phyloP scores from a whole-genome alignment of 2,888 invertebrate species.

The Melanostoma mellinum region DNA sequence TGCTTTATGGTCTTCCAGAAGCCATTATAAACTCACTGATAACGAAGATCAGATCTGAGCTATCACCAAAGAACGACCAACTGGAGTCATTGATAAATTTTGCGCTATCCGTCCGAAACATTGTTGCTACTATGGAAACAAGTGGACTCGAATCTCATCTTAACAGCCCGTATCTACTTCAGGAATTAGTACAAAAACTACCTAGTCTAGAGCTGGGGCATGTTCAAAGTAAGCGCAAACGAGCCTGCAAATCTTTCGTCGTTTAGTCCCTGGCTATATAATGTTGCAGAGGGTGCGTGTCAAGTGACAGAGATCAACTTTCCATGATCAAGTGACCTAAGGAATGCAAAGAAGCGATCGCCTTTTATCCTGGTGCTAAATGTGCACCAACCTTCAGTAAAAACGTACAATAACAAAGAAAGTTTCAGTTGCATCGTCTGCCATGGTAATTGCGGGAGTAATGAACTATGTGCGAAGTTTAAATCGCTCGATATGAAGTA shows the following conservation, averaged over 20 bases:
- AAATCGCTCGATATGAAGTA: background rate
- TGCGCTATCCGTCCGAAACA: conserved; percentile 46
- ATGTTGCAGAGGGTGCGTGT: background rate
- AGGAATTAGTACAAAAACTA: conserved; percentile 57
- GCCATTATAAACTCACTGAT: conserved; percentile 43
- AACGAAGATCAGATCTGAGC: conserved; percentile 20
- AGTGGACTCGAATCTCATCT: conserved; percentile 32
- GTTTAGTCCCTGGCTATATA: background rate
- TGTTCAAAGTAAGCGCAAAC: background rate
- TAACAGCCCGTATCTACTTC: conserved; percentile 51
- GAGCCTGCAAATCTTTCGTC: background rate
- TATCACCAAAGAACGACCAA: conserved; percentile 15
- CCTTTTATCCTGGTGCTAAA: background rate
- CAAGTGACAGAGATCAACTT: background rate
- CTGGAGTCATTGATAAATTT: conserved; percentile 29
- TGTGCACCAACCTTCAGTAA: background rate
- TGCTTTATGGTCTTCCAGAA: conserved; percentile 52
- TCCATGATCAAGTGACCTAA: no score
- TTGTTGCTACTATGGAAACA: conserved; percentile 54
- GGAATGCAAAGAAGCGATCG: background rate
- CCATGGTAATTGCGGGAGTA: background rate
- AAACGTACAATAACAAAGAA: background rate
- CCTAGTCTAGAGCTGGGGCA: background rate
- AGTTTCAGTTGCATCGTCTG: background rate
- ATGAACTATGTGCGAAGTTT: background rate